Evolutionary conservation across 1,140 invertebrate species (phyloP).

Genomic region (Conopomorpha cramerella): DNA sequence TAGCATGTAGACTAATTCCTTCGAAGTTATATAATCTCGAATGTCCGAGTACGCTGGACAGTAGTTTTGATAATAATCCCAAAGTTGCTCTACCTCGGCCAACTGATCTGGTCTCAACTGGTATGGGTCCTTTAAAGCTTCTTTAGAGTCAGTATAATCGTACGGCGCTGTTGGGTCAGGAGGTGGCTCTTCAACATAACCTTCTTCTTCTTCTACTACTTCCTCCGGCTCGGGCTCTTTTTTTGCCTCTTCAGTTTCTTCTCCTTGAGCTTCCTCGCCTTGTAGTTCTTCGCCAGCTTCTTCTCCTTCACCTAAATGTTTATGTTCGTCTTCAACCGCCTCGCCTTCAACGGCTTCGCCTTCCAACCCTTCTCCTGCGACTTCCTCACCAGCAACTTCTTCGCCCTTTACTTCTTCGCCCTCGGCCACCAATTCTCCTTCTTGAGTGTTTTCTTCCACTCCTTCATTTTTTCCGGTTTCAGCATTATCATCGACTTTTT

Average conservation of each 20-base stretch:
- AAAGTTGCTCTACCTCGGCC: constrained; percentile 41
- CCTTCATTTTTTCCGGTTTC: neutral
- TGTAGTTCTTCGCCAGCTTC: constrained; percentile 9
- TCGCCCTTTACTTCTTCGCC: constrained; percentile 8
- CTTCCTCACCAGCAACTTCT: neutral
- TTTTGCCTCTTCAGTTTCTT: constrained; percentile 15
- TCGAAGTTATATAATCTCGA: constrained; percentile 36
- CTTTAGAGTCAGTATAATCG: constrained; percentile 35
- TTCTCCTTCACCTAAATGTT: no score
- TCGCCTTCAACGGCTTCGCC: constrained; percentile 21
- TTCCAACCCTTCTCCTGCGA: constrained; percentile 9
- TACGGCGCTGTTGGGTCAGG: constrained; percentile 40
- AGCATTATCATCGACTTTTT: constrained; percentile 9
- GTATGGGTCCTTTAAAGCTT: constrained; percentile 34
- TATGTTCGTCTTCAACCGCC: constrained; percentile 4
- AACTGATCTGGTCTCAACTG: constrained; percentile 34
- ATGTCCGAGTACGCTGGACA: constrained; percentile 46
- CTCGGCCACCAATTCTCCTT: constrained; percentile 7
- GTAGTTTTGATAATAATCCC: constrained; percentile 40
- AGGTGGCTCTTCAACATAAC: constrained; percentile 28
- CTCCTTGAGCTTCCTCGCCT: constrained; percentile 2
- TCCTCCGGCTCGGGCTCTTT: constrained; percentile 13
- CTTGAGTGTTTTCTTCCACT: constrained; percentile 3
- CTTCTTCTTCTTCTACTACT: constrained; percentile 30
- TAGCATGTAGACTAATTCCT: constrained; percentile 46